Conservation (phyloP, 2,888 invertebrate genomes). For the Poecilus cupreus region DNA sequence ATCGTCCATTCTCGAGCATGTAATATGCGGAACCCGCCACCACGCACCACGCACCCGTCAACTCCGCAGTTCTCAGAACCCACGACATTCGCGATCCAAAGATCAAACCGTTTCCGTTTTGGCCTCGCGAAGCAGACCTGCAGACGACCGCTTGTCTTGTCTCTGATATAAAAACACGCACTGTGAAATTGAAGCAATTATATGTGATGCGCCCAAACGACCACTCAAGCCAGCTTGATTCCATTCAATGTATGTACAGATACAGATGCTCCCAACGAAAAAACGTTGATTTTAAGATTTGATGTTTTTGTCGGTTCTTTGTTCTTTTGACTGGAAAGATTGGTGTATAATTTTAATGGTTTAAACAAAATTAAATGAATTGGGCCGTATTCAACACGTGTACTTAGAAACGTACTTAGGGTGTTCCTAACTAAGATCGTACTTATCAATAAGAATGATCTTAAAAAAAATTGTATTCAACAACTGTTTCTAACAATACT, state of each 20-base stretch:
- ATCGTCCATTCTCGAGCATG: not conserved
- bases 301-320: not conserved
- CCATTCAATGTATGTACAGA: not conserved
- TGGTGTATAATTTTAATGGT: not conserved
- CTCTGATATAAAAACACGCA: not conserved
- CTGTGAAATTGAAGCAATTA: slow-evolving; percentile 25
- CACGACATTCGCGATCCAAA: not conserved
- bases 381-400: too few species aligned
- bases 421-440: too few species aligned
- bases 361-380: not conserved
- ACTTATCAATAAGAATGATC: too few species aligned
- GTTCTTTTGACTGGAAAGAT: not conserved
- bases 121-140: too few species aligned
- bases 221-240: not conserved
- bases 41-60: not conserved
- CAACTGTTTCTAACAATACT: too few species aligned
- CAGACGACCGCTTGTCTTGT: not conserved
- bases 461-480: too few species aligned
- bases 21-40: slow-evolving; percentile 8
- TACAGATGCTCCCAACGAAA: not conserved
- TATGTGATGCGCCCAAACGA: not conserved
- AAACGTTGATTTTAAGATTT: not conserved
- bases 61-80: not conserved
- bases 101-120: not conserved
- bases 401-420: too few species aligned